Percentiles rank a stretch among this genome's conserved stretches.
Evolutionary conservation across 2,113 vertebrate genomes (phyloP).

Genomic region (Lepus europaeus): DNA sequence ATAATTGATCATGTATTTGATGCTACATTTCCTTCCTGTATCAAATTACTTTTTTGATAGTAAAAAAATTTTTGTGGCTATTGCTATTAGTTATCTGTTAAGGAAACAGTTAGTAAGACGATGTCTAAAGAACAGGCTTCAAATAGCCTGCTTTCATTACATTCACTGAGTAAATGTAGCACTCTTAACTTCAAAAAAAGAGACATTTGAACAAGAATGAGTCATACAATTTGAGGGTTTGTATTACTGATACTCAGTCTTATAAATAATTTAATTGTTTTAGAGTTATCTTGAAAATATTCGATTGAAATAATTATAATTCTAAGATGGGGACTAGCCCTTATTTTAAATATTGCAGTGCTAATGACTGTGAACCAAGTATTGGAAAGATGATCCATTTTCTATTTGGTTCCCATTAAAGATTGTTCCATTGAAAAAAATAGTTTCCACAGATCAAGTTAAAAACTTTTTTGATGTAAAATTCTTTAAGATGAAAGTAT

Average conservation of each 20-base stretch:
- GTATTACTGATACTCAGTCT: neutral
- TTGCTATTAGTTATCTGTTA: neutral
- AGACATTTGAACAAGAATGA: neutral
- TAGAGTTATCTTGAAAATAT: neutral
- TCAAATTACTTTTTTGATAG: neutral
- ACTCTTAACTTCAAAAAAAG: neutral
- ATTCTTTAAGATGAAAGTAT: conserved; percentile 19
- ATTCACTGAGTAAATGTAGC: neutral
- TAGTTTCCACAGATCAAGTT: conserved; percentile 28
- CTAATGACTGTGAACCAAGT: conserved; percentile 10
- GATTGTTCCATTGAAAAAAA: conserved; percentile 10
- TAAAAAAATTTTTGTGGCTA: neutral
- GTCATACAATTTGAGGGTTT: neutral
- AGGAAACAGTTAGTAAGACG: conserved; percentile 2
- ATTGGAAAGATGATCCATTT: conserved; percentile 31
- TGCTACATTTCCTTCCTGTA: neutral
- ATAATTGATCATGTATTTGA: conserved; percentile 30
- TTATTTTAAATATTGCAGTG: neutral
- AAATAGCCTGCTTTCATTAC: neutral
- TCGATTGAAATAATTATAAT: conserved; percentile 14
- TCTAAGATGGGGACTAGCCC: neutral
- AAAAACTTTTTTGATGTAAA: conserved; percentile 34
- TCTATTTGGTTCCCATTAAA: conserved; percentile 46
- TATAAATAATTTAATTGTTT: conserved; percentile 34
- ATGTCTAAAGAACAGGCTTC: neutral